These are phyloP conservation scores for Drosophila repleta DNA, from an alignment of 1,140 invertebrate species.

Conservation along the genomic window DNA sequence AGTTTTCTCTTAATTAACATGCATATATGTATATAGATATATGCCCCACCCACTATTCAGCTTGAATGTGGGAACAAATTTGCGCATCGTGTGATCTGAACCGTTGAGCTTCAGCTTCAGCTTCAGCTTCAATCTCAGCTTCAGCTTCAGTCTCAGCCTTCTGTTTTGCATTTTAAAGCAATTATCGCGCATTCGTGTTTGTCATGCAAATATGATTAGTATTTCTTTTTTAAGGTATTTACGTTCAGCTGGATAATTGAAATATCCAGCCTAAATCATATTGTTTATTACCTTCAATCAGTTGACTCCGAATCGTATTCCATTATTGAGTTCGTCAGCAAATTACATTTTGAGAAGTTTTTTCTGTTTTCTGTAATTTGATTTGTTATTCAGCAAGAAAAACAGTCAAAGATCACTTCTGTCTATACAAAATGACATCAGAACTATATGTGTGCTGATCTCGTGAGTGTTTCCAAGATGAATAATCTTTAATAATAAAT, in stretches of 20 bases:
- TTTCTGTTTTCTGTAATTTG: no score
- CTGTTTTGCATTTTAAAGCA: slow-evolving; percentile 39
- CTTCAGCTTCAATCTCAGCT: no score
- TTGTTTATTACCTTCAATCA: no score
- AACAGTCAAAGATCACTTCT: background rate
- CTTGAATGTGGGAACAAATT: slow-evolving; percentile 13
- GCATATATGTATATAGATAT: slow-evolving; percentile 5
- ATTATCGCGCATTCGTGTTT: slow-evolving; percentile 40
- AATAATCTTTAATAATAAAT: slow-evolving; percentile 1
- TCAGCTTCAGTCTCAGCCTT: no score
- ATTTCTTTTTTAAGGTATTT: no score
- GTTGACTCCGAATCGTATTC: no score
- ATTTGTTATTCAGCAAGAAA: no score
- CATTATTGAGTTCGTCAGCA: no score
- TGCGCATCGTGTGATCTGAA: slow-evolving; percentile 2
- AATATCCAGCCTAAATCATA: no score
- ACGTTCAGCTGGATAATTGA: no score
- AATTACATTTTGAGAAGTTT: no score
- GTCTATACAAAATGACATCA: background rate
- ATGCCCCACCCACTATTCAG: slow-evolving; percentile 6
- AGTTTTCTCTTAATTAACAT: background rate
- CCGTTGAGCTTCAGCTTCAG: slow-evolving; percentile 7
- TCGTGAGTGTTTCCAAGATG: background rate
- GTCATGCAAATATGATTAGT: background rate
- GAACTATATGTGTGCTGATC: background rate